A percentile compares a stretch with the other conserved stretches of the same genome.
Evolutionary conservation across 1,140 invertebrate genomes (phyloP).

Genomic region (Archivesica marissinica): DNA sequence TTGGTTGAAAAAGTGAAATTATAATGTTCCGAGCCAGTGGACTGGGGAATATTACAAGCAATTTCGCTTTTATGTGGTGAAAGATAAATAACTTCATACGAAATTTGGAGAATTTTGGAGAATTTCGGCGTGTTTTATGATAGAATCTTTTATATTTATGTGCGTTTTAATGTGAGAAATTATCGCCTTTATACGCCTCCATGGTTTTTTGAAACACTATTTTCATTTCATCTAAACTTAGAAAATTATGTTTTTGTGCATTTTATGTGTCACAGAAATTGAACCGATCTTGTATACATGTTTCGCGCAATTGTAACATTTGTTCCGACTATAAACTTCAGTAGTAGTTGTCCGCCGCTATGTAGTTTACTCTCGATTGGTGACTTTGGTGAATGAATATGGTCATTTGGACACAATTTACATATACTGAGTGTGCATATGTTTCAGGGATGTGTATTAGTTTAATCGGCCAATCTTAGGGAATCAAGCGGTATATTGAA

Average conservation of each 20-base stretch:
- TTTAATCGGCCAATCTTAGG: too few species aligned
- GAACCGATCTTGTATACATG: too few species aligned
- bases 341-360: too few species aligned
- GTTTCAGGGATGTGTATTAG: too few species aligned
- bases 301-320: too few species aligned
- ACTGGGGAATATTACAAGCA: constrained; percentile 10
- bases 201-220: background rate
- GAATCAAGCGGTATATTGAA: too few species aligned
- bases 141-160: constrained; percentile 4
- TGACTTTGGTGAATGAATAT: too few species aligned
- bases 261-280: too few species aligned
- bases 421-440: too few species aligned
- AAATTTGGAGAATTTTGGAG: background rate
- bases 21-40: background rate
- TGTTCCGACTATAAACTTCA: too few species aligned
- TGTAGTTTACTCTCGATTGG: too few species aligned
- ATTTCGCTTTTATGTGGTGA: background rate
- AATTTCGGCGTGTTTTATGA: constrained; percentile 4
- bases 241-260: background rate
- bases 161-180: background rate
- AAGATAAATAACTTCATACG: background rate
- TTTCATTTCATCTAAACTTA: background rate
- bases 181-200: constrained; percentile 1
- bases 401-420: too few species aligned
- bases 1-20: background rate